Base-by-base conservation (phyloP, 2,888 invertebrate species). In the Sympetrum striolatum region DNA sequence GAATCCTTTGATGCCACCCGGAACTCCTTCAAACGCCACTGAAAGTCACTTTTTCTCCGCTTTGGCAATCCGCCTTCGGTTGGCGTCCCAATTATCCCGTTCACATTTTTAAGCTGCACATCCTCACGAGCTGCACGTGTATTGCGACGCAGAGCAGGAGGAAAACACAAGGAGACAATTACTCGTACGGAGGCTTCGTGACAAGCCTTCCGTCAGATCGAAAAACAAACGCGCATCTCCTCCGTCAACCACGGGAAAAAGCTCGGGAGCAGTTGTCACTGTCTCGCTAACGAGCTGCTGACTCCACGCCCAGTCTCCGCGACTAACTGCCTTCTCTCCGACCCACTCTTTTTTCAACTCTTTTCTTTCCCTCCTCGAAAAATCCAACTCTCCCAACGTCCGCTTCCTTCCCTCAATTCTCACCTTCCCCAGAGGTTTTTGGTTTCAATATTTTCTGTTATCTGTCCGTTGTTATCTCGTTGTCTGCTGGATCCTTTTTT, bases 181-280 rank as follows among this genome's bases (percentile, higher is more conserved):
- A 31, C 73, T 73, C 73, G 25, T 64, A n/a, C 18, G n/a, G 60
- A n/a, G 60, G 60, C 60, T n/a, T n/a, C 64, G 64, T 64, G 64
- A 64, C 64, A 64, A 64, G n/a, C 64, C 64, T 64, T 64, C 64
- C 60, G 31, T 73, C 25, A 25, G 25, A 31, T 73, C 25, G 73
- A 73, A 73, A 73, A 73, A 73, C 73, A 73, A 73, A 73, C 73
- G 73, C n/a, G 14, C 31, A 12, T 73, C 73, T 73, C 53, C 44
- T 35, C 81, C 82, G 15, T 31, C 58, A 53, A 12, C 82, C 31
- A 37, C 80, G 80, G 80, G 39, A 39, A 44, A 37, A 37, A 44
- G 22, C 22, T 80, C 86, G 37, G 86, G 48, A 86, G 86, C 86
- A 58, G 86, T 86, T 64, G 86, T 60, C 86, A 60, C 86, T n/a